Evolutionary conservation across 2,797 vertebrate genomes (phyloP), one percentile per base, ranked within the genome.

Genomic region (Ataeniobius toweri): DNA sequence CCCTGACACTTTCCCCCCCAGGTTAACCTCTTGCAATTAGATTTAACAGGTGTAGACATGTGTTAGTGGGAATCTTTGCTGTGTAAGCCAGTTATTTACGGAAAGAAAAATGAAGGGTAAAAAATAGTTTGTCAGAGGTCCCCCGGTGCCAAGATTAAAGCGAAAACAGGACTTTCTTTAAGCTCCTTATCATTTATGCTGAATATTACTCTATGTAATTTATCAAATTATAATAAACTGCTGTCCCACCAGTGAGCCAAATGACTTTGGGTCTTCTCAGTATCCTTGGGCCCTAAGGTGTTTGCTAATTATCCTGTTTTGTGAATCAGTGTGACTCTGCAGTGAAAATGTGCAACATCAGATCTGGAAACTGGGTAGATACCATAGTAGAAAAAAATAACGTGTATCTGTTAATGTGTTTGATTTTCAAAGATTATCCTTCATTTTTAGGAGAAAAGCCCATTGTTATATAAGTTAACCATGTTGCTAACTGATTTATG

Each of bases 141-240:
- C 28, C 6, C 3, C 14, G 61, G 36, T 36, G 31, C 68, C 24
- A 12, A 67, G 24, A 61, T 63, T 63, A 20, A 72, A 75, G 36
- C 5, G 0, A 63, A 74, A 44, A 36, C 36, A 44, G 5, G 4
- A 58, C 5, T 18, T 72, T n/a, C 61, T 28, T 70, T 10, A 73
- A 73, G 68, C 74, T 51, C 58, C 53, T 69, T 76, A 76, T 72
- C 10, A n/a, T 41, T 36, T 58, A 24, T 46, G 69, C 24, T 68
- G n/a, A 44, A 31, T 50, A 39, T 74, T 79, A 39, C 55, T 61
- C 46, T 0, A 50, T 26, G 59, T 65, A 61, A 69, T 74, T 46
- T 20, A n/a, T 71, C 16, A 67, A 58, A 65, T 31, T 56, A 41
- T 31, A 7, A 56, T 31, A 51, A 71, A 77, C 46, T 14, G 24